These are phyloP conservation scores for Cheilosia vulpina DNA, from an alignment of 2,888 invertebrate genomes.

Conservation along the genomic window DNA sequence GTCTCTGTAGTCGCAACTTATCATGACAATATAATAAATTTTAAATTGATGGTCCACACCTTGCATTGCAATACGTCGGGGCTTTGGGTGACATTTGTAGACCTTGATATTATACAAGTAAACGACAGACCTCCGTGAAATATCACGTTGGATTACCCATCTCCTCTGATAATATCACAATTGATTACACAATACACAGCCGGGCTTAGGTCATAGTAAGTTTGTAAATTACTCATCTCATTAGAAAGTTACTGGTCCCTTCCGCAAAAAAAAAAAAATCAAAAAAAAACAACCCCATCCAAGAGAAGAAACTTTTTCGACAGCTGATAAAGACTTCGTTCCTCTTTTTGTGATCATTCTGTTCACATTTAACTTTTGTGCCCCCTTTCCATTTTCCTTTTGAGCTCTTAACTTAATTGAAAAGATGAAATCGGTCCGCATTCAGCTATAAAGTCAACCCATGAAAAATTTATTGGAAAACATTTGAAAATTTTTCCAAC, in stretches of 20 bases:
- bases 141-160: too few relatives aligned
- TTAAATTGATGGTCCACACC: too few relatives aligned
- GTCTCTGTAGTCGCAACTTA: too few relatives aligned
- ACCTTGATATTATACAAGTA: too few relatives aligned
- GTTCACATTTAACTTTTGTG: neutral
- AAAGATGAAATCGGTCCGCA: constrained; percentile 4
- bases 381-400: neutral
- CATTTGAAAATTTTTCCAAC: neutral
- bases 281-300: neutral
- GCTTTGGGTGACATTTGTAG: too few relatives aligned
- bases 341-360: neutral
- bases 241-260: neutral
- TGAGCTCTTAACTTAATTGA: constrained; percentile 4
- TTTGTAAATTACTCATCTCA: neutral
- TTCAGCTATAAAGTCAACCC: constrained; percentile 1
- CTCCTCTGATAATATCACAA: too few relatives aligned
- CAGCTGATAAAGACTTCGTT: neutral
- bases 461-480: constrained; percentile 7
- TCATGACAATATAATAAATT: too few relatives aligned
- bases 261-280: neutral
- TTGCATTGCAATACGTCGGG: too few relatives aligned
- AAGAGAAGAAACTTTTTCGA: neutral
- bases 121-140: too few relatives aligned
- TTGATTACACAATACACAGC: too few relatives aligned
- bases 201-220: too few relatives aligned